Conservation (phyloP, 2,797 vertebrate genomes). For the Aselliscus stoliczkanus region DNA sequence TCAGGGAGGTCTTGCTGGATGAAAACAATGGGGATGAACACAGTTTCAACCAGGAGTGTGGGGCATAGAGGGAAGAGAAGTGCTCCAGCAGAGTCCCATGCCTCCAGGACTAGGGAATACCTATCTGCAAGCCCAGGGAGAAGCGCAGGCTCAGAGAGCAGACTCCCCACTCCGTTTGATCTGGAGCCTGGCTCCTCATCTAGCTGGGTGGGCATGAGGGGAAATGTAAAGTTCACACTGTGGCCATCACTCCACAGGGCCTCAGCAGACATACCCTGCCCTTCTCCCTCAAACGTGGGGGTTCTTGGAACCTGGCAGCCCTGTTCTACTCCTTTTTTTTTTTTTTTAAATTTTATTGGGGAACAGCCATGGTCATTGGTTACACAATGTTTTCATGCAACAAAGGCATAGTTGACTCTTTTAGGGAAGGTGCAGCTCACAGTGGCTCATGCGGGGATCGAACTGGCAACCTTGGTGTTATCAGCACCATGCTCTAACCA, state of each 20-base stretch:
- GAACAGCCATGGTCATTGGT: too few species aligned
- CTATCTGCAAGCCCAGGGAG: not conserved
- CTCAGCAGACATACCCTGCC: not conserved
- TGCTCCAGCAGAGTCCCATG: accelerated
- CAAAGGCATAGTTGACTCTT: too few species aligned
- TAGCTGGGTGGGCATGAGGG: not conserved
- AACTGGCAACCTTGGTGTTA: too few species aligned
- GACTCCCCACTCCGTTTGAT: not conserved
- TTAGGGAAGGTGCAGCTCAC: too few species aligned
- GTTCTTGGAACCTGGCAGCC: not conserved
- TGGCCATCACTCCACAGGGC: not conserved
- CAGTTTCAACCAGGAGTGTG: not conserved
- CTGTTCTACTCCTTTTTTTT: not conserved
- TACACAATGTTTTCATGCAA: too few species aligned
- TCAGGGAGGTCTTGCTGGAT: not conserved
- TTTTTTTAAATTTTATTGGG: too few species aligned
- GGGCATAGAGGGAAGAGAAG: not conserved
- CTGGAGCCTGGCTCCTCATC: not conserved
- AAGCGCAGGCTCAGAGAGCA: not conserved
- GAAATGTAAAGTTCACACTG: not conserved
- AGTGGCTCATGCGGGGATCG: too few species aligned
- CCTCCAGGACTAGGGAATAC: not conserved
- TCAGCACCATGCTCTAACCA: too few species aligned
- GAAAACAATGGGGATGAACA: not conserved
- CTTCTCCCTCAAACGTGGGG: not conserved